A percentile compares a stretch with the other conserved stretches of the same genome.
Evolutionary conservation across 2,888 invertebrate species (phyloP).

Genomic region (Sicus ferrugineus): DNA sequence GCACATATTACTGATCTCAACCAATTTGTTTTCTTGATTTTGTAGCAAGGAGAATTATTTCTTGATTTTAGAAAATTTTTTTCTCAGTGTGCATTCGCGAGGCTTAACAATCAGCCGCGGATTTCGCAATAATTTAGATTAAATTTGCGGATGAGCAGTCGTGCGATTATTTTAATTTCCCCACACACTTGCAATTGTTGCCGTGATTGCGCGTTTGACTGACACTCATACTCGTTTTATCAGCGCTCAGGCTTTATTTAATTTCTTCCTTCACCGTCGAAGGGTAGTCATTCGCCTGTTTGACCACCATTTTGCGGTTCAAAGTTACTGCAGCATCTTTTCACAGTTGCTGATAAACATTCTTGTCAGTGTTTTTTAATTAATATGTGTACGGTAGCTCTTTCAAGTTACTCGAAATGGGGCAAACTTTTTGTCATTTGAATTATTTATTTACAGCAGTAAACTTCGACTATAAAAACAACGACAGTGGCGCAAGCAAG

Average conservation of each 20-base stretch:
- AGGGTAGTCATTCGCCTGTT: no score
- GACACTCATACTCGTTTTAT: conserved; percentile 34
- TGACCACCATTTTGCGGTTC: no score
- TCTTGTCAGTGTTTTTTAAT: no score
- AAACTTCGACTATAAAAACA: background rate
- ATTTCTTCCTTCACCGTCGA: conserved; percentile 29
- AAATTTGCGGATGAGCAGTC: conserved; percentile 38
- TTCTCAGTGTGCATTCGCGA: no score
- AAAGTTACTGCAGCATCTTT: no score
- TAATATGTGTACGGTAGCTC: no score
- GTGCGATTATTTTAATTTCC: conserved; percentile 40
- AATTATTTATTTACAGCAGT: conserved; percentile 21
- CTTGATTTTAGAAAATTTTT: no score
- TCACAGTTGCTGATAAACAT: no score
- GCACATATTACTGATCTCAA: no score
- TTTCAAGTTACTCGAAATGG: no score
- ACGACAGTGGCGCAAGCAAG: background rate
- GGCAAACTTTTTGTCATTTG: conserved; percentile 13
- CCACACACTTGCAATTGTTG: conserved; percentile 5
- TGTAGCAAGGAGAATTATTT: no score
- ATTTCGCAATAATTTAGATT: conserved; percentile 39
- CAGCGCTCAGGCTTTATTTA: conserved; percentile 28
- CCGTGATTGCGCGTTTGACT: conserved; percentile 34
- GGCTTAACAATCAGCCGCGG: background rate
- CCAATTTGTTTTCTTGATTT: no score